Percentiles rank a stretch among this genome's conserved stretches.
Evolutionary conservation across 2,888 invertebrate species (phyloP).

Genomic region (Lepidochitona cinerea): DNA sequence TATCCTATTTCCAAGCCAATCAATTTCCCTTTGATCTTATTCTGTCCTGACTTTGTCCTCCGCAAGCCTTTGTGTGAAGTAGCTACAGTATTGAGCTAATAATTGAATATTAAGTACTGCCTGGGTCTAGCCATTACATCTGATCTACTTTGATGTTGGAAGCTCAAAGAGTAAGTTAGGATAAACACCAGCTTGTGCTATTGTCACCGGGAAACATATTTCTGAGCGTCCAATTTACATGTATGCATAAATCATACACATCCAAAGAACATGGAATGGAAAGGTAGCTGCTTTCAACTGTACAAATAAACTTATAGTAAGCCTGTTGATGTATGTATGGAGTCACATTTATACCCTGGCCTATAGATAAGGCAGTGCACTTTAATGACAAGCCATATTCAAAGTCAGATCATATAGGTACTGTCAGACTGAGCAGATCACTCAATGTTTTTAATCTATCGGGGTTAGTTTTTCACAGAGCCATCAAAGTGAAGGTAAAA

Average conservation of each 20-base stretch:
- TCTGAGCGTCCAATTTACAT: background rate
- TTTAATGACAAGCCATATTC: too few species aligned
- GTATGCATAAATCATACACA: slow-evolving; percentile 4
- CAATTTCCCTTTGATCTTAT: slow-evolving; percentile 1
- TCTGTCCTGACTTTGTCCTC: background rate
- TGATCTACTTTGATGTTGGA: background rate
- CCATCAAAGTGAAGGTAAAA: too few species aligned
- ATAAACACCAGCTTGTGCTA: background rate
- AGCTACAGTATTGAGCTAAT: background rate
- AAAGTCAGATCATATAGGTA: too few species aligned
- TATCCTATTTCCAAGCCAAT: background rate
- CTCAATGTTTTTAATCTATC: too few species aligned
- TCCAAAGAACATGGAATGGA: too few species aligned
- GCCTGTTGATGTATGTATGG: too few species aligned
- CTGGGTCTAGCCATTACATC: background rate
- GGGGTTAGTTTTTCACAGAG: too few species aligned
- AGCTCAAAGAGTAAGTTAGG: background rate
- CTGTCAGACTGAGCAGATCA: too few species aligned
- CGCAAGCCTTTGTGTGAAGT: background rate
- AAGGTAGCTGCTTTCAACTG: too few species aligned
- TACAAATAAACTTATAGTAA: too few species aligned
- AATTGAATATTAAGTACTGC: slow-evolving; percentile 5
- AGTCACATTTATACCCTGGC: too few species aligned
- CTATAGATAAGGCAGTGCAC: too few species aligned
- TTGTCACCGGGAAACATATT: background rate